Base-by-base conservation (phyloP, 2,888 invertebrate genomes). In the Gymnoscelis rufifasciata region DNA sequence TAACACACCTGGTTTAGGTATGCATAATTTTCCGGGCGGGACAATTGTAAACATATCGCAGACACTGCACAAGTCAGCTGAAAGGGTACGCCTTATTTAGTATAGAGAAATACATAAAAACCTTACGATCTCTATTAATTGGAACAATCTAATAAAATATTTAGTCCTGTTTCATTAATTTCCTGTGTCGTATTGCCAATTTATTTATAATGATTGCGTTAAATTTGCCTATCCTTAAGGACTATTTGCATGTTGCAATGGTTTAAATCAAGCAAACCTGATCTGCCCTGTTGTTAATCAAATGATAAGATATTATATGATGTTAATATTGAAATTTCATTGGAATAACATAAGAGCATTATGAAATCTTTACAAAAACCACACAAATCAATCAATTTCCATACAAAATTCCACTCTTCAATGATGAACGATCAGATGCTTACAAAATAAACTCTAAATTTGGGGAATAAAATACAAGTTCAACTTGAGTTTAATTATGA, bases 1-100 rank as follows among this genome's bases (percentile, higher is more conserved):
- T 33, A 38, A 50, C 50, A 50, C 50, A 50, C 50, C 50, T 50
- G 50, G 14, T 27, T 45, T 46, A 41, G 37, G 44, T 45, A 42
- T 43, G 50, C 33, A 45, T 27, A 45, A 13, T 15, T 30, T 38
- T 38, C 37, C 50, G 10, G 37, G 28, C 2, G 13, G 41, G 10
- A 29, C 38, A 29, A 36, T 35, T 38, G 33, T 30, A 46, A 50
- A 50, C 38, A 50, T 42, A 39, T 45, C 38, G 45, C 50, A 46
- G 50, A 50, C 36, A 27, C 45, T 38, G 45, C 50, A 50, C 30
- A 50, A 45, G 11, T 50, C 50, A 35, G 38, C 50, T 50, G 50
- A 29, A 50, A 50, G 45, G 37, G 38, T 29, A 38, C 36, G 41
- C 35, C 11, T 35, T 19, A 35, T 35, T 35, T 15, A 35, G n/a